A percentile compares a stretch with the other conserved stretches of the same genome.
phyloP scores from a whole-genome alignment of 2,888 invertebrate genomes.

The Ochropleura plecta region DNA sequence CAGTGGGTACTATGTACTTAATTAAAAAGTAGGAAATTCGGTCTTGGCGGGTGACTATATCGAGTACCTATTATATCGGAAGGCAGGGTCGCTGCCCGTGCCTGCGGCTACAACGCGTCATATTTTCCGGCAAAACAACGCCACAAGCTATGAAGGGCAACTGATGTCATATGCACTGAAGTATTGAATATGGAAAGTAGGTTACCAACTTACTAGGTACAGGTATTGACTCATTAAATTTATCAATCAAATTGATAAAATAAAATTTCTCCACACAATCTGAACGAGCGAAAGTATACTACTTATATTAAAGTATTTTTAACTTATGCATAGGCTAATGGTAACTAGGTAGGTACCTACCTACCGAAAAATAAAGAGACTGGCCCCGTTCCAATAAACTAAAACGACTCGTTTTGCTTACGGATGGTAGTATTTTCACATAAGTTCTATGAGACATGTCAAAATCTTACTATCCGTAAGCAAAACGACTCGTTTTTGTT shows the following conservation, averaged over 20 bases:
- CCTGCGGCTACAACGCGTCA: background rate
- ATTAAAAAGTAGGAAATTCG: slow-evolving; percentile 36
- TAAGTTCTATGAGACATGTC: too few relatives aligned
- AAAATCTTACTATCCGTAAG: too few relatives aligned
- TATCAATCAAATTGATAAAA: background rate
- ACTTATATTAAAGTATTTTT: too few relatives aligned
- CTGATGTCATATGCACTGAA: slow-evolving; percentile 21
- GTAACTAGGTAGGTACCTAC: too few relatives aligned
- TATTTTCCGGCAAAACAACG: slow-evolving; percentile 37
- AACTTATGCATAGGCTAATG: too few relatives aligned
- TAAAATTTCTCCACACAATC: too few relatives aligned
- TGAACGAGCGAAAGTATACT: too few relatives aligned
- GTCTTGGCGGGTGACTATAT: slow-evolving; percentile 7
- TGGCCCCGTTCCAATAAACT: too few relatives aligned
- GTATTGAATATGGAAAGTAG: slow-evolving; percentile 27
- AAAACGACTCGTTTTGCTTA: too few relatives aligned
- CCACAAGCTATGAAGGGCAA: slow-evolving; percentile 34
- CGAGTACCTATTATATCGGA: background rate
- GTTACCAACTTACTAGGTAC: background rate
- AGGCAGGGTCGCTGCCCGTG: slow-evolving; percentile 2
- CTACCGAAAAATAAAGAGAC: too few relatives aligned
- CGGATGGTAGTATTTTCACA: too few relatives aligned
- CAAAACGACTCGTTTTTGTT: too few relatives aligned
- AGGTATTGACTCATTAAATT: background rate
- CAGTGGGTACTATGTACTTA: background rate